Evolutionary conservation across 2,888 invertebrate genomes (phyloP).

Genomic region (Emmelina monodactyla): DNA sequence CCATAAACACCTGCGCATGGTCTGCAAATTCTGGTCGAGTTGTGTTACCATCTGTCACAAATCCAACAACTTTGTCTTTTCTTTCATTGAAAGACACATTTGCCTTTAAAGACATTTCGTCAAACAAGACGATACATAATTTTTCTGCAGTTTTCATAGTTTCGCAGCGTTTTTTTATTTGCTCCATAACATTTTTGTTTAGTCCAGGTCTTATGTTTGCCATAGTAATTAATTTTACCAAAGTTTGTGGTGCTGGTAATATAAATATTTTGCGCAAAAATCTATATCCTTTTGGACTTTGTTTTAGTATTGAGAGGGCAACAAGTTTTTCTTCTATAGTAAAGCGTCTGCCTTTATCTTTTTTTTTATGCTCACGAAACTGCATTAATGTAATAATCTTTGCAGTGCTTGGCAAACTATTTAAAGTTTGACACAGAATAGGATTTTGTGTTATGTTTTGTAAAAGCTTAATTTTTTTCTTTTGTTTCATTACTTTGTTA

Average conservation of each 20-base stretch:
- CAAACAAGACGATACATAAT: slow-evolving; percentile 19
- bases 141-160: slow-evolving; percentile 15
- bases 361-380: slow-evolving; percentile 2
- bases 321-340: slow-evolving; percentile 2
- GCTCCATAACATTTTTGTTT: slow-evolving; percentile 17
- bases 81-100: slow-evolving; percentile 17
- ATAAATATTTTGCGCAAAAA: slow-evolving; percentile 14
- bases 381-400: slow-evolving; percentile 3
- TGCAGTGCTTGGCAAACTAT: not conserved
- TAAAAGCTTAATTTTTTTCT: not conserved
- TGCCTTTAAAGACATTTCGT: slow-evolving; percentile 19
- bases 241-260: slow-evolving; percentile 14
- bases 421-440: not conserved
- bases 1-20: slow-evolving; percentile 20
- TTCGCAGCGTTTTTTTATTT: slow-evolving; percentile 13
- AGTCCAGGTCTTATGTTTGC: slow-evolving; percentile 14
- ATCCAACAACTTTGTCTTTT: slow-evolving; percentile 18
- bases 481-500: not conserved
- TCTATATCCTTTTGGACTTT: slow-evolving; percentile 13
- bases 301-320: slow-evolving; percentile 7
- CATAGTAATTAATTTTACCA: slow-evolving; percentile 10
- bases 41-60: slow-evolving; percentile 16
- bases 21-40: slow-evolving; percentile 16
- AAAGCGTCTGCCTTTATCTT: not conserved
- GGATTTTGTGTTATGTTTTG: not conserved